phyloP scores from a whole-genome alignment of 35 echinoderm and acorn worm species.

The Ptychodera flava region DNA sequence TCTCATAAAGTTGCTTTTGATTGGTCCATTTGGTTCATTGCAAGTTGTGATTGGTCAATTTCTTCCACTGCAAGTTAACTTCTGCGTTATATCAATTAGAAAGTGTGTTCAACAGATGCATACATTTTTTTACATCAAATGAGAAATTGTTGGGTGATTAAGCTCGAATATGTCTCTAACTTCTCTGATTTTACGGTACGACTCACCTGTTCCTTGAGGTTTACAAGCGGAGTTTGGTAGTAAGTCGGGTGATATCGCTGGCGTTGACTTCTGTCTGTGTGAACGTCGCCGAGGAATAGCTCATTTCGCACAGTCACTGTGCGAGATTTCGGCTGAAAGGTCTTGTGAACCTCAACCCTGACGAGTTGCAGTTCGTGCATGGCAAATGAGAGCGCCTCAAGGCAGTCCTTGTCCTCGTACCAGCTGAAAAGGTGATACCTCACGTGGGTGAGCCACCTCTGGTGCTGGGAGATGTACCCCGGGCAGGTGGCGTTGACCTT shows the following conservation, averaged over 20 bases:
- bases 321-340: conserved; percentile 18
- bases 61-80: too few species aligned
- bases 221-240: conserved; percentile 54
- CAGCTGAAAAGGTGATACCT: conserved; percentile 53
- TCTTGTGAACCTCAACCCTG: conserved; percentile 42
- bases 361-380: conserved; percentile 83
- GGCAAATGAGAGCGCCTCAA: conserved; percentile 45
- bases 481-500: conserved; percentile 58
- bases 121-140: too few species aligned
- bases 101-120: too few species aligned
- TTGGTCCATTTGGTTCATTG: too few species aligned
- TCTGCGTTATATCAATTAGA: too few species aligned
- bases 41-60: too few species aligned
- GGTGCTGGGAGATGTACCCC: conserved; percentile 20
- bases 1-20: too few species aligned
- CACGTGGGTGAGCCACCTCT: conserved; percentile 23
- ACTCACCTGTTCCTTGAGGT: not conserved
- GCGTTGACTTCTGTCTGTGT: conserved; percentile 27
- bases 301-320: conserved; percentile 17
- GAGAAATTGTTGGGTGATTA: too few species aligned
- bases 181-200: not conserved
- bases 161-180: too few species aligned
- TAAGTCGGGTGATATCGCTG: conserved; percentile 50
- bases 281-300: conserved; percentile 62
- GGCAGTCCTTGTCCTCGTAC: conserved; percentile 53